Conservation (phyloP, 2,888 invertebrate genomes). For the Salpingus planirostris region DNA sequence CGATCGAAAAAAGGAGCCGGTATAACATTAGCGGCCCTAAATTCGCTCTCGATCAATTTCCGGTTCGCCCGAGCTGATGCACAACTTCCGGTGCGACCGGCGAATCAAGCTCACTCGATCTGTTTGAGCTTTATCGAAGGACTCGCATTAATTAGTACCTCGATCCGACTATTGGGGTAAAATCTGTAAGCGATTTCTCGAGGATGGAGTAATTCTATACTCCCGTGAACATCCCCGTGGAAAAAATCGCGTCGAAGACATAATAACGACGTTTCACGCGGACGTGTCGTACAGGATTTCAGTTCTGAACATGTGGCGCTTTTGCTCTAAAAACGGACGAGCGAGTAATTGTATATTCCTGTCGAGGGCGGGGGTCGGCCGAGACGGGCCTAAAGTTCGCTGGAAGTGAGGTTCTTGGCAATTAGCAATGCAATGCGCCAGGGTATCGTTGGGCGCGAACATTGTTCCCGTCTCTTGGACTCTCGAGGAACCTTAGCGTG, state of each 20-base stretch:
- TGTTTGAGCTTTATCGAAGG: too few relatives aligned
- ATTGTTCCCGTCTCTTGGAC: slow-evolving; percentile 25
- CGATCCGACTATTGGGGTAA: too few relatives aligned
- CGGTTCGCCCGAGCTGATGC: too few relatives aligned
- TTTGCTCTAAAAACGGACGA: neutral
- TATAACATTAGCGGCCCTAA: too few relatives aligned
- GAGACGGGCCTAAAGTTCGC: slow-evolving; percentile 6
- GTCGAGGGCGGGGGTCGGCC: neutral
- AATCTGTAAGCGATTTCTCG: too few relatives aligned
- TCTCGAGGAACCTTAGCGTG: slow-evolving; percentile 24
- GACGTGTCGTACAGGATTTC: slow-evolving; percentile 20
- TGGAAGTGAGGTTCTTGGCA: slow-evolving; percentile 26
- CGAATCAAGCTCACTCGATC: too few relatives aligned
- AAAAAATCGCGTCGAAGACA: slow-evolving; percentile 21
- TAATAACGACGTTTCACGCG: slow-evolving; percentile 21
- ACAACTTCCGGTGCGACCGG: too few relatives aligned
- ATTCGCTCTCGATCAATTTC: too few relatives aligned
- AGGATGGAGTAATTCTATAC: slow-evolving; percentile 10
- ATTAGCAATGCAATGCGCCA: slow-evolving; percentile 32
- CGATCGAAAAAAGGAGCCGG: too few relatives aligned
- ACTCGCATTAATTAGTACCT: too few relatives aligned
- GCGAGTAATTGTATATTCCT: slow-evolving; percentile 13
- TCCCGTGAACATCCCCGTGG: slow-evolving; percentile 14
- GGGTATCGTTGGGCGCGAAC: slow-evolving; percentile 28
- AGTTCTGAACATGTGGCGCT: slow-evolving; percentile 16